Evolutionary conservation across 2,797 vertebrate genomes (phyloP), one percentile per base, ranked within the genome.

Genomic region (Myiotriccus ornatus): DNA sequence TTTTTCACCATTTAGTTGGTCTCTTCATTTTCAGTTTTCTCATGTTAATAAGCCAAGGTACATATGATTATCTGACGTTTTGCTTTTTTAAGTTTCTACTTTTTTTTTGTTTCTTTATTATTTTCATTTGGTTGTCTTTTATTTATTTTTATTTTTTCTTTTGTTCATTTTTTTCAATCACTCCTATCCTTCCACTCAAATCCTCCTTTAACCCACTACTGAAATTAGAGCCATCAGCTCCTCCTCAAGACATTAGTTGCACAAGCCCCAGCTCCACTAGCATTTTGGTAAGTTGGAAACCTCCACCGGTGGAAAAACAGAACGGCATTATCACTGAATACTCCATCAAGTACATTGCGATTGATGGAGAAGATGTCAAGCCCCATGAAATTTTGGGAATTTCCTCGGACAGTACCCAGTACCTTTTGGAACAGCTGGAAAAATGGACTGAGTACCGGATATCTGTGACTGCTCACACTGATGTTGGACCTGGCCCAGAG

Each of bases 281-380:
- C 97, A 98, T 99, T 98, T 98, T 99, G 99, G 99, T 99, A 99
- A 99, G 99, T 99, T 99, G 99, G 99, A 98, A 98, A 97, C 98
- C 99, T 80, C 99, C 99, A 59, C 98, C 98, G 3, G 92, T 98
- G 98, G 99, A 99, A 97, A 98, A 99, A 84, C 99, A 99, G 98
- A 99, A 99, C 7, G 99, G 99, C 96, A 98, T 99, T 98, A 98
- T 99, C 97, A 99, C 98, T 50, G 98, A 98, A 95, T 99, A 99
- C 97, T 98, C 98, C 95, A 97, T 99, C 98, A 98, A 98, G 95
- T 99, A 99, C 50, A 79, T 96, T 9, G 98, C 98, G 5, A 98
- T 98, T 30, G 99, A 99, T 96, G 99, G 99, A 87, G 99, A 99
- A 97, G 99, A 99, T 95, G 97, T 98, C 46, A 97, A 98, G 30